Percentiles rank a stretch among this genome's conserved stretches.
phyloP scores from a whole-genome alignment of 2,113 vertebrate genomes.

The Lophius piscatorius region DNA sequence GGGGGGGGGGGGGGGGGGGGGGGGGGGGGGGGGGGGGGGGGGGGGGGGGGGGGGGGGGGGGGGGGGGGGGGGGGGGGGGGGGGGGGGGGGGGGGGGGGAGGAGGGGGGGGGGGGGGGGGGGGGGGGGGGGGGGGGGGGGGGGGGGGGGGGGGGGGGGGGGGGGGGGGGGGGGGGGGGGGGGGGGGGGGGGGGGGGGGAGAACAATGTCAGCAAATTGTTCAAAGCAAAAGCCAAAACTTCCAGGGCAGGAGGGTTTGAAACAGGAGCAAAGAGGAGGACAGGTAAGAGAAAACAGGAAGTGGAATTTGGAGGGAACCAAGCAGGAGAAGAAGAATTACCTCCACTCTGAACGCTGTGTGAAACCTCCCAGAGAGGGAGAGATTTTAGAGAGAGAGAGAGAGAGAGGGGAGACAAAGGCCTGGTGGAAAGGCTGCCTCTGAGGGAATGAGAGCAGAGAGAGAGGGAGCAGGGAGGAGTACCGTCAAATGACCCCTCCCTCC shows the following conservation, averaged over 20 bases:
- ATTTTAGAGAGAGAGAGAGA: slow-evolving; percentile 22
- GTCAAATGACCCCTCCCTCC: slow-evolving; percentile 78
- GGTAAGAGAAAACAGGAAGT: slow-evolving; percentile 47
- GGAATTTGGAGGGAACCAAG: slow-evolving; percentile 17
- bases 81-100: background rate
- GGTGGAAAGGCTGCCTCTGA: slow-evolving; percentile 66
- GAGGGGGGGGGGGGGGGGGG: no score
- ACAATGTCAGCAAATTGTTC: background rate
- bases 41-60: no score
- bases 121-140: no score
- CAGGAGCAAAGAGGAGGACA: slow-evolving; percentile 23
- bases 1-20: no score
- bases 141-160: background rate
- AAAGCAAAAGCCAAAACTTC: background rate
- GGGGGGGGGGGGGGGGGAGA: background rate
- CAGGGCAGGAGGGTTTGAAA: background rate
- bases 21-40: no score
- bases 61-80: slow-evolving; percentile 1
- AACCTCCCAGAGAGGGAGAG: slow-evolving; percentile 22
- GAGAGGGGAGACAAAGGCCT: slow-evolving; percentile 63
- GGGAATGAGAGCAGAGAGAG: slow-evolving; percentile 64
- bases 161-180: background rate
- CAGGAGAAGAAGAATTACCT: slow-evolving; percentile 45
- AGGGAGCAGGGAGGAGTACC: slow-evolving; percentile 69
- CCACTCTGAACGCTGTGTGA: background rate